phyloP scores from a whole-genome alignment of 1,140 invertebrate species.

The Nylanderia fulva region DNA sequence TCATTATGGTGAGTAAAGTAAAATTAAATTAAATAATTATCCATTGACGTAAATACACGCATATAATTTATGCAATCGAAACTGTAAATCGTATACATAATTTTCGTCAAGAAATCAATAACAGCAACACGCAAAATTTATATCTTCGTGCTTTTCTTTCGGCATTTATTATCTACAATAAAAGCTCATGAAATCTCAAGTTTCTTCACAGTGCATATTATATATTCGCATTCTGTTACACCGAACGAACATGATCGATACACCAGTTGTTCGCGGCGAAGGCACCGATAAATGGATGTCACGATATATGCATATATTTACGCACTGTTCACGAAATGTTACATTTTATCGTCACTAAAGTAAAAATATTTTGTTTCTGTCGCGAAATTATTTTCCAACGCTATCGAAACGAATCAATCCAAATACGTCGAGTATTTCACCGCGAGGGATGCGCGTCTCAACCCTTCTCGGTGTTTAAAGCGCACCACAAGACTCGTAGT shows the following conservation, averaged over 20 bases:
- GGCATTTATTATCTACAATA: background rate
- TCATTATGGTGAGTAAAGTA: conserved; percentile 70
- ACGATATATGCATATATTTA: background rate
- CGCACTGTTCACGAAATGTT: conserved; percentile 3
- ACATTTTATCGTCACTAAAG: background rate
- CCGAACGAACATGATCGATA: conserved; percentile 64
- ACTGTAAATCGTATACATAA: background rate
- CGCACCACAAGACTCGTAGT: background rate
- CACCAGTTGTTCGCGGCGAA: conserved; percentile 9
- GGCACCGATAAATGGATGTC: conserved; percentile 39
- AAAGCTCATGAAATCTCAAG: background rate
- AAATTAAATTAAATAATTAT: conserved; percentile 4
- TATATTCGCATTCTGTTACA: conserved; percentile 33
- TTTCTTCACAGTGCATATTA: background rate
- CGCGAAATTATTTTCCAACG: background rate
- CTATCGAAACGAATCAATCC: conserved; percentile 21
- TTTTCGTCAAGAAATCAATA: background rate
- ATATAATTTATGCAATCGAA: conserved; percentile 1
- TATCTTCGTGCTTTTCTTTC: background rate
- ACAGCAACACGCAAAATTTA: background rate
- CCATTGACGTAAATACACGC: background rate
- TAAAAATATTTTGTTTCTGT: conserved; percentile 2
- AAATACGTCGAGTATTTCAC: conserved; percentile 5
- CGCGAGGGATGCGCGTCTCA: background rate
- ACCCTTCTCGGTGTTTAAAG: conserved; percentile 1